Conservation (phyloP, 2,888 invertebrate species). For the Tigriopus californicus region DNA sequence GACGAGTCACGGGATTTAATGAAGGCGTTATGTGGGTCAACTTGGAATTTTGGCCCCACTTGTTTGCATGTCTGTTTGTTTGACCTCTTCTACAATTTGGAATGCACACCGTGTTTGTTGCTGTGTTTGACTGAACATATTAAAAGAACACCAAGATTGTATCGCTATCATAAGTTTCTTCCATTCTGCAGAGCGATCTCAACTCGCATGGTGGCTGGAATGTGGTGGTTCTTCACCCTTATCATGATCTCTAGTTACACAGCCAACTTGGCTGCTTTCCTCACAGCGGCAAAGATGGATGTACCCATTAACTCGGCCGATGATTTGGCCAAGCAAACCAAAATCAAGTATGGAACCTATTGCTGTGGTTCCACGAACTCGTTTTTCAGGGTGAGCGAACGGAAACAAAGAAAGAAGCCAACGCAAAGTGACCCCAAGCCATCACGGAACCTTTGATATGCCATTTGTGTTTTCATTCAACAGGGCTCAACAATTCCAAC, state of each 20-base stretch:
- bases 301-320: constrained; percentile 87
- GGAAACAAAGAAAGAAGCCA: background rate
- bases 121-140: background rate
- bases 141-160: too few relatives aligned
- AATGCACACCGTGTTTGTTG: too few relatives aligned
- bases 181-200: constrained; percentile 49
- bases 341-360: constrained; percentile 87
- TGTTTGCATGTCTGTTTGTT: too few relatives aligned
- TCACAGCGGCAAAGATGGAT: constrained; percentile 81
- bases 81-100: too few relatives aligned
- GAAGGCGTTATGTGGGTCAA: too few relatives aligned
- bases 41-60: too few relatives aligned
- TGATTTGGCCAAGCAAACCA: constrained; percentile 85
- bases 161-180: too few relatives aligned
- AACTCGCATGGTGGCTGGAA: constrained; percentile 73
- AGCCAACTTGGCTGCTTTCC: constrained; percentile 77
- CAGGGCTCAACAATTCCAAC: constrained; percentile 82
- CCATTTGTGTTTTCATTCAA: constrained; percentile 21
- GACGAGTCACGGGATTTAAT: too few relatives aligned
- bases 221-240: constrained; percentile 82
- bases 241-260: constrained; percentile 94
- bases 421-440: too few relatives aligned
- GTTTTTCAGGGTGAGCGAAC: constrained; percentile 59
- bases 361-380: constrained; percentile 77
- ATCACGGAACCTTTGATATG: background rate